Conservation (phyloP, 2,797 vertebrate genomes). For the Hoplostethus mediterraneus region DNA sequence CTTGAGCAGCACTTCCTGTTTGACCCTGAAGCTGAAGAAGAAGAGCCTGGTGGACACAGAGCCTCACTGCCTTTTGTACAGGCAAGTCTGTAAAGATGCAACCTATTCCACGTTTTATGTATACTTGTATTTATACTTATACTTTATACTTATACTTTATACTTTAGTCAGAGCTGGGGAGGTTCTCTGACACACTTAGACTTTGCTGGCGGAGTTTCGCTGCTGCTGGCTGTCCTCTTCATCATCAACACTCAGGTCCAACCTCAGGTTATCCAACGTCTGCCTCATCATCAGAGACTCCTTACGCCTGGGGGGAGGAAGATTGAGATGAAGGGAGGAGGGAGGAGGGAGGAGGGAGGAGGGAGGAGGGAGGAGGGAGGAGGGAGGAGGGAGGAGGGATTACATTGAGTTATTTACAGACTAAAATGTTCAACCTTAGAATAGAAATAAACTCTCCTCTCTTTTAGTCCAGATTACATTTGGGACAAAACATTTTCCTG, state of each 20-base stretch:
- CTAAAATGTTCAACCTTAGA: too few species aligned
- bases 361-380: not conserved
- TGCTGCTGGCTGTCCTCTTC: conserved; percentile 52
- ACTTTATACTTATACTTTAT: not conserved
- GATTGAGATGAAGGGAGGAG: conserved; percentile 1
- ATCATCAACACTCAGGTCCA: conserved; percentile 80
- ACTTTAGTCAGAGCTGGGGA: not conserved
- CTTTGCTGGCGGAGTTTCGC: conserved; percentile 48
- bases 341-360: not conserved
- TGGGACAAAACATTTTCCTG: too few species aligned
- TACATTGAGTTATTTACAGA: too few species aligned
- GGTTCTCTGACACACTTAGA: conserved; percentile 33
- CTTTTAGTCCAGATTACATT: too few species aligned
- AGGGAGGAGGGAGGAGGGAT: not conserved
- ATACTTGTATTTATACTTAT: too few species aligned
- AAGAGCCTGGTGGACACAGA: too few species aligned
- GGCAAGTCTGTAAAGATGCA: not conserved
- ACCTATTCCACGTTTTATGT: not conserved
- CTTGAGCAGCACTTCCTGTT: too few species aligned
- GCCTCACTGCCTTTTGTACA: too few species aligned
- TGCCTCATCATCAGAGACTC: conserved; percentile 79
- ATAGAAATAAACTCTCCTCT: too few species aligned
- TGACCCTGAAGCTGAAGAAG: too few species aligned
- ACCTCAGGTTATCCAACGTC: conserved; percentile 79
- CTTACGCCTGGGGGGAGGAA: conserved; percentile 71